These are phyloP conservation scores for Drosophila tani DNA, from an alignment of 1,140 invertebrate genomes.

Conservation along the genomic window DNA sequence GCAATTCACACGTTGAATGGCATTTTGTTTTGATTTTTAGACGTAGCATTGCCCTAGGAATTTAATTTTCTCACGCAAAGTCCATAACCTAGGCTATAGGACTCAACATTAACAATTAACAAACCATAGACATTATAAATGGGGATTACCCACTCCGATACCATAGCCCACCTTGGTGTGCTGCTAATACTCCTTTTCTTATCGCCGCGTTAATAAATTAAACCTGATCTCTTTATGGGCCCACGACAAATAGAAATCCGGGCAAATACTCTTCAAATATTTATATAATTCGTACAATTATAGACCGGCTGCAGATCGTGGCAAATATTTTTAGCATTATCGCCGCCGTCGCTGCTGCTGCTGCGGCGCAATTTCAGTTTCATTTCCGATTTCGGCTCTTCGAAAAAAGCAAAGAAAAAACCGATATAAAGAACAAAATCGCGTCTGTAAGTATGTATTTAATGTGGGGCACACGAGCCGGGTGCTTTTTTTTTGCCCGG, in stretches of 20 bases:
- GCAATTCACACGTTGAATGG: slow-evolving; percentile 61
- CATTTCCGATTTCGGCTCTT: slow-evolving; percentile 62
- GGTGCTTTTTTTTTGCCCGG: slow-evolving; percentile 5
- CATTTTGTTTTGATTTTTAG: slow-evolving; percentile 50
- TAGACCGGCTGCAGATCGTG: slow-evolving; percentile 54
- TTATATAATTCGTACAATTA: slow-evolving; percentile 78
- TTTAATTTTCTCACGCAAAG: background rate
- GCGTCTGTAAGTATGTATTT: slow-evolving; percentile 20
- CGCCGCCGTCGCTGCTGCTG: slow-evolving; percentile 13
- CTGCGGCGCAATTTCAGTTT: slow-evolving; percentile 66
- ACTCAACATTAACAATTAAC: background rate
- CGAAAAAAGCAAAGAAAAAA: slow-evolving; percentile 36
- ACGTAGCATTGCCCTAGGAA: slow-evolving; percentile 1
- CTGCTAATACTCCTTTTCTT: slow-evolving; percentile 42
- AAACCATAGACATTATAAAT: too few relatives aligned
- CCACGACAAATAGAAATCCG: slow-evolving; percentile 21
- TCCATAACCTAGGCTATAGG: slow-evolving; percentile 14
- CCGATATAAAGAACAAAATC: slow-evolving; percentile 22
- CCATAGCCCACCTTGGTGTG: slow-evolving; percentile 1
- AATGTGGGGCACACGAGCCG: slow-evolving; percentile 55
- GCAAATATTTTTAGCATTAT: slow-evolving; percentile 70
- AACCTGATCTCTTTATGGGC: slow-evolving; percentile 54
- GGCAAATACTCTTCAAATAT: slow-evolving; percentile 64
- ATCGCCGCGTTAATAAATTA: slow-evolving; percentile 55
- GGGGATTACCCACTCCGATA: slow-evolving; percentile 4